Percentiles rank a stretch among this genome's conserved stretches.
These are phyloP conservation scores for Poliocrania exsul DNA, from an alignment of 2,797 vertebrate species.

Conservation along the genomic window DNA sequence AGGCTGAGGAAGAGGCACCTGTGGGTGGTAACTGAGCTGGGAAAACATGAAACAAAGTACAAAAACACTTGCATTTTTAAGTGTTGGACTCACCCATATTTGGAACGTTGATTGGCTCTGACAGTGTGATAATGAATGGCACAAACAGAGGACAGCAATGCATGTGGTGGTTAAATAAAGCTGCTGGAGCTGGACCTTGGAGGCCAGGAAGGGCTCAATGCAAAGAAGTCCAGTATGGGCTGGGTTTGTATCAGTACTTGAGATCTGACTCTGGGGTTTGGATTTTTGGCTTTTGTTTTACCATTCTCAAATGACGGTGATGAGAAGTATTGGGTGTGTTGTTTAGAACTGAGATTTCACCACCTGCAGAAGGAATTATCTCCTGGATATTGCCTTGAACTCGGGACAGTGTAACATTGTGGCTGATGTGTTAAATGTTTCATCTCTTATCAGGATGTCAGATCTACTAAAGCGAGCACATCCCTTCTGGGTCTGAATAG, in stretches of 20 bases:
- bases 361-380: background rate
- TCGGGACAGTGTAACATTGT: background rate
- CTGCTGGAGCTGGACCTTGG: background rate
- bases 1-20: background rate
- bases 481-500: background rate
- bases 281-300: background rate
- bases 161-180: background rate
- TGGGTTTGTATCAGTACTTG: background rate
- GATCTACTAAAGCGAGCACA: background rate
- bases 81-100: background rate
- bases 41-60: background rate
- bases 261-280: background rate
- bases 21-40: background rate
- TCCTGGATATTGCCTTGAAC: background rate
- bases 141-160: background rate
- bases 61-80: background rate
- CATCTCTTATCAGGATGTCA: slow-evolving; percentile 10
- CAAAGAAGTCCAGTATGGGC: background rate
- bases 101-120: background rate
- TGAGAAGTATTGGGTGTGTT: background rate
- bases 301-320: background rate
- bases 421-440: background rate
- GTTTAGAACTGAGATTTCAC: background rate
- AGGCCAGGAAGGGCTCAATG: background rate
- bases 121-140: background rate